phyloP scores from a whole-genome alignment of 2,797 vertebrate species.

The Aldrovandia affinis region DNA sequence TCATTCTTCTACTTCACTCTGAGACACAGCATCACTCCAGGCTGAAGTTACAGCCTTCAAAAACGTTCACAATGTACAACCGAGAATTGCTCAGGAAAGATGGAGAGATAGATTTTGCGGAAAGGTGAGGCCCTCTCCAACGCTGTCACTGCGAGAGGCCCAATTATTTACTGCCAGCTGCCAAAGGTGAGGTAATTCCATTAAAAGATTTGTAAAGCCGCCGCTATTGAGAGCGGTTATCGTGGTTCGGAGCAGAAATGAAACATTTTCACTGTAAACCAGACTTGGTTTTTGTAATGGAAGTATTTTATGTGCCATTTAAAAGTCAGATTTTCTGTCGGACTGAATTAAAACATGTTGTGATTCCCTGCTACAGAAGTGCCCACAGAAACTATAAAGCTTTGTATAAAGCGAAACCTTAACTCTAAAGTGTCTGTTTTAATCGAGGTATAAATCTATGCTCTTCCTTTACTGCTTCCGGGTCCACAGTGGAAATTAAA shows the following conservation, averaged over 20 bases:
- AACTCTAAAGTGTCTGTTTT: constrained; percentile 22
- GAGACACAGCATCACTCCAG: background rate
- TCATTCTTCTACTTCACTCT: background rate
- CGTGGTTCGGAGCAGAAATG: constrained; percentile 50
- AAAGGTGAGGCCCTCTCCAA: constrained; percentile 51
- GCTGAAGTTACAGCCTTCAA: constrained; percentile 19
- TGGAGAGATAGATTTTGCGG: constrained; percentile 61
- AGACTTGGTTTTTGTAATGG: constrained; percentile 39
- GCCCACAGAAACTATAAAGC: constrained; percentile 37
- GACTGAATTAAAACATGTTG: constrained; percentile 50
- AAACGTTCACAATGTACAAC: constrained; percentile 55
- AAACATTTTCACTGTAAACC: constrained; percentile 61
- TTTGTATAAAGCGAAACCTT: constrained; percentile 27
- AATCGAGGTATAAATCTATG: constrained; percentile 37
- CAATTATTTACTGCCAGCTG: constrained; percentile 59
- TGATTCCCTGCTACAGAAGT: constrained; percentile 43
- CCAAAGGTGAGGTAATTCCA: constrained; percentile 57
- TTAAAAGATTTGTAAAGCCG: constrained; percentile 56
- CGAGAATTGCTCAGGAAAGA: constrained; percentile 57
- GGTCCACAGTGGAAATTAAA: constrained; percentile 21
- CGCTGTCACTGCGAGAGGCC: constrained; percentile 48
- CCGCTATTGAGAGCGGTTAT: constrained; percentile 12
- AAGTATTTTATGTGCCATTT: constrained; percentile 47
- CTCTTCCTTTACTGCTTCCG: constrained; percentile 10
- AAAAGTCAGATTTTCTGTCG: constrained; percentile 53